A percentile compares a stretch with the other conserved stretches of the same genome.
These are phyloP conservation scores for Potorous gilbertii DNA, from an alignment of 2,797 vertebrate species.

Conservation along the genomic window DNA sequence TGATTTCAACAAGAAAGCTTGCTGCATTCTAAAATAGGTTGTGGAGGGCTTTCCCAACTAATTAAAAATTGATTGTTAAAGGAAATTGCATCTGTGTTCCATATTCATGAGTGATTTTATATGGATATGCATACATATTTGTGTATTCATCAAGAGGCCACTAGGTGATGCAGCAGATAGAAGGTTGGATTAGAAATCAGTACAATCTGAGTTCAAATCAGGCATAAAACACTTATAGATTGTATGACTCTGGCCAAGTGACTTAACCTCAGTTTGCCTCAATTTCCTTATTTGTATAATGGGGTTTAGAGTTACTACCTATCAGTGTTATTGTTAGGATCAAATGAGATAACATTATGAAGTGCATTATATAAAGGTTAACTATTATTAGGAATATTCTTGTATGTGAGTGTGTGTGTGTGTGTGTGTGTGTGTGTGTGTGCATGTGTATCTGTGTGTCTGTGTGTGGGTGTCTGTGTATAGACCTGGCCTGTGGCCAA, in stretches of 20 bases:
- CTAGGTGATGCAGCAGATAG: background rate
- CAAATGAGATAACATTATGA: background rate
- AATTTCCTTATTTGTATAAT: background rate
- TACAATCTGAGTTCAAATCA: background rate
- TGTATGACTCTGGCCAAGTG: background rate
- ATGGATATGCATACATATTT: background rate
- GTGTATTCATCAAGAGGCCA: background rate
- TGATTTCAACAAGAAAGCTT: background rate
- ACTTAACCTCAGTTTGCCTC: background rate
- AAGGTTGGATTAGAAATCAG: background rate
- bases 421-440: background rate
- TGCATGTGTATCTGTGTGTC: too few relatives aligned
- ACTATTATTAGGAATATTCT: background rate
- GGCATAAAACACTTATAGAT: background rate
- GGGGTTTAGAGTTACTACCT: background rate
- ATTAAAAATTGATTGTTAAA: background rate
- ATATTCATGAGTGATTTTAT: background rate
- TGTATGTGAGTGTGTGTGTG: background rate
- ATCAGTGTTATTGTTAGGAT: background rate
- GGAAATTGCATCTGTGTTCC: background rate
- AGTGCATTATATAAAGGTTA: background rate
- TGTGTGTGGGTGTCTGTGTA: too few relatives aligned
- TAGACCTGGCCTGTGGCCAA: background rate
- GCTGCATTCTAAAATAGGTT: background rate
- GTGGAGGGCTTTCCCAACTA: background rate